phyloP scores from a whole-genome alignment of 2,113 vertebrate species.

The Hemibagrus wyckioides region DNA sequence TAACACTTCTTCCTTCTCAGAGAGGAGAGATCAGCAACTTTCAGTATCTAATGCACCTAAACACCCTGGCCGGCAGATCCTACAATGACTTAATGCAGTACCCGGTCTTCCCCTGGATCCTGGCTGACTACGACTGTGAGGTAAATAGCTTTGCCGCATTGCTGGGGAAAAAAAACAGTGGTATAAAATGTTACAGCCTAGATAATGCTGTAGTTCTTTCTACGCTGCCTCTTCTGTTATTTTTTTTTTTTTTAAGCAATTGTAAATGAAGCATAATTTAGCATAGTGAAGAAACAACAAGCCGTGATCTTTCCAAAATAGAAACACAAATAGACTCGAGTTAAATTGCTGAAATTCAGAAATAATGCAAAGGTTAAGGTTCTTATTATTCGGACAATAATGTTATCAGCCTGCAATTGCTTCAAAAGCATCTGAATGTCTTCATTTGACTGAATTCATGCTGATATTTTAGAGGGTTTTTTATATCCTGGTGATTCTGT shows the following conservation, averaged over 20 bases:
- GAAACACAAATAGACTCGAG: not conserved
- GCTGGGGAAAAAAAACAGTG: not conserved
- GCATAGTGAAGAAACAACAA: not conserved
- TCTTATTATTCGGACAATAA: not conserved
- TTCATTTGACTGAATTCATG: not conserved
- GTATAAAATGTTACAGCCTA: not conserved
- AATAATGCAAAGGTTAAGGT: not conserved
- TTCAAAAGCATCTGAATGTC: not conserved
- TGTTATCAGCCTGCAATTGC: not conserved
- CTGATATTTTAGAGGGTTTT: not conserved
- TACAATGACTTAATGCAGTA: conserved; percentile 99
- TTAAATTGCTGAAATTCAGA: not conserved
- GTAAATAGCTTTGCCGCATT: conserved; percentile 62
- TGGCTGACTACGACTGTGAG: conserved; percentile 94
- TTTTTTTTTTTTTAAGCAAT: not conserved
- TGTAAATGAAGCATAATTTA: not conserved
- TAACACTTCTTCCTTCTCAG: conserved; percentile 62
- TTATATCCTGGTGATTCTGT: not conserved
- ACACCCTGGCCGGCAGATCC: conserved; percentile 94
- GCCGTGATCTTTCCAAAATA: not conserved
- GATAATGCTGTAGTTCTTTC: not conserved
- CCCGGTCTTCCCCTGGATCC: conserved; percentile 98
- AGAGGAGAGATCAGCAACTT: conserved; percentile 99
- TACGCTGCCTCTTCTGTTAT: not conserved
- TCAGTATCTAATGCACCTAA: conserved; percentile 99